These are phyloP conservation scores for Drosophila bocki DNA, from an alignment of 1,140 invertebrate species.

Conservation along the genomic window DNA sequence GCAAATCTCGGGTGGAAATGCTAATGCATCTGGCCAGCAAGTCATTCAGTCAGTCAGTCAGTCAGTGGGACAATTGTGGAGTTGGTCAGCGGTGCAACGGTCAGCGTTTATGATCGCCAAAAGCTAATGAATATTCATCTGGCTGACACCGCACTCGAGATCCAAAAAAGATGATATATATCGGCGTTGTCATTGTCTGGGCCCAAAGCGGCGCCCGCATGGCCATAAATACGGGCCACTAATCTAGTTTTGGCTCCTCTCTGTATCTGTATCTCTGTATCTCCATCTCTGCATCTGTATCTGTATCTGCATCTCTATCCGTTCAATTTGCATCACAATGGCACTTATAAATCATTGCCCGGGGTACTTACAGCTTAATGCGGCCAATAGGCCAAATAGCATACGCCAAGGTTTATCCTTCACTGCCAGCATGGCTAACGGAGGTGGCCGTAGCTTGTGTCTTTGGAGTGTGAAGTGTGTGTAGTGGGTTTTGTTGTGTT, in stretches of 20 bases:
- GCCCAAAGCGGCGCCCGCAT: conserved; percentile 51
- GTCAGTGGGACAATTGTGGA: conserved; percentile 47
- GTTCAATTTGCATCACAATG: conserved; percentile 73
- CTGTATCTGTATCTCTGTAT: conserved; percentile 1
- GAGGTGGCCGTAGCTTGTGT: conserved; percentile 11
- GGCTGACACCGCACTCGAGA: conserved; percentile 60
- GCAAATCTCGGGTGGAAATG: conserved; percentile 72
- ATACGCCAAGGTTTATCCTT: conserved; percentile 72
- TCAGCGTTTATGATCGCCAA: conserved; percentile 67
- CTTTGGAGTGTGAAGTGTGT: conserved; percentile 7
- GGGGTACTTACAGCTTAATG: conserved; percentile 80
- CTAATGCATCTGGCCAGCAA: conserved; percentile 47
- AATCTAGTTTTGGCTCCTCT: conserved; percentile 67
- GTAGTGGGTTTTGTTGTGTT: neutral
- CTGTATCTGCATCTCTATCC: conserved; percentile 20
- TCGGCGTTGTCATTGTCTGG: conserved; percentile 56
- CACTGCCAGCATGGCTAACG: conserved; percentile 64
- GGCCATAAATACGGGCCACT: conserved; percentile 65
- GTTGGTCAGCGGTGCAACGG: conserved; percentile 68
- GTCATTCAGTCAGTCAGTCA: conserved; percentile 13
- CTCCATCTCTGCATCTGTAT: conserved; percentile 16
- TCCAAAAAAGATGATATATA: conserved; percentile 72
- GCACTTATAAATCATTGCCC: conserved; percentile 68
- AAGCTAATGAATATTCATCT: conserved; percentile 75
- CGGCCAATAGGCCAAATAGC: conserved; percentile 79